phyloP scores from a whole-genome alignment of 2,888 invertebrate genomes.

The Ptilodon capucinus region DNA sequence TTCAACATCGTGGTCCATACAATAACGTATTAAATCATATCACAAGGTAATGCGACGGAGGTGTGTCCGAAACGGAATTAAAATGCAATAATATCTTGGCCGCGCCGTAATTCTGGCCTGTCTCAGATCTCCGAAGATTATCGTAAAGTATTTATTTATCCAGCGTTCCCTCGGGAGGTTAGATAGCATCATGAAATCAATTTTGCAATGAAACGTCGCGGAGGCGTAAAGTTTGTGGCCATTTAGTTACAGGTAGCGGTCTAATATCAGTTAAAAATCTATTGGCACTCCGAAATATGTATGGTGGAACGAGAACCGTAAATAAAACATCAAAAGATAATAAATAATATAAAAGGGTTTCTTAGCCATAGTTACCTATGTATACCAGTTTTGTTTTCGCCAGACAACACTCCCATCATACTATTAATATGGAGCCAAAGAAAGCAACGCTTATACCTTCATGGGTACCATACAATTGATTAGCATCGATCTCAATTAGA shows the following conservation, averaged over 20 bases:
- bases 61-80: slow-evolving; percentile 73
- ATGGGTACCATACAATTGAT: too few species aligned
- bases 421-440: too few species aligned
- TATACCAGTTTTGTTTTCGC: too few species aligned
- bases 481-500: too few species aligned
- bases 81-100: slow-evolving; percentile 78
- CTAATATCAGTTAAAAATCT: slow-evolving; percentile 53
- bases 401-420: too few species aligned
- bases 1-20: slow-evolving; percentile 48
- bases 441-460: too few species aligned
- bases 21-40: slow-evolving; percentile 76
- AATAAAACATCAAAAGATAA: not conserved
- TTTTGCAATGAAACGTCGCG: slow-evolving; percentile 75
- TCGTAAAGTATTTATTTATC: slow-evolving; percentile 81
- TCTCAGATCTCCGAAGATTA: slow-evolving; percentile 75
- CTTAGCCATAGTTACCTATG: too few species aligned
- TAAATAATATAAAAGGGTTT: too few species aligned
- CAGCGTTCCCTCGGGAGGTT: slow-evolving; percentile 73
- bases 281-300: slow-evolving; percentile 37
- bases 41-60: slow-evolving; percentile 70
- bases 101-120: slow-evolving; percentile 73
- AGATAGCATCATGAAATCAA: slow-evolving; percentile 80
- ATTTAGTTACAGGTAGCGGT: slow-evolving; percentile 65
- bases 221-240: slow-evolving; percentile 70
- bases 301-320: slow-evolving; percentile 1